Percentiles rank a stretch among this genome's conserved stretches.
phyloP scores from a whole-genome alignment of 2,113 vertebrate genomes.

The Emydura subglobosa region DNA sequence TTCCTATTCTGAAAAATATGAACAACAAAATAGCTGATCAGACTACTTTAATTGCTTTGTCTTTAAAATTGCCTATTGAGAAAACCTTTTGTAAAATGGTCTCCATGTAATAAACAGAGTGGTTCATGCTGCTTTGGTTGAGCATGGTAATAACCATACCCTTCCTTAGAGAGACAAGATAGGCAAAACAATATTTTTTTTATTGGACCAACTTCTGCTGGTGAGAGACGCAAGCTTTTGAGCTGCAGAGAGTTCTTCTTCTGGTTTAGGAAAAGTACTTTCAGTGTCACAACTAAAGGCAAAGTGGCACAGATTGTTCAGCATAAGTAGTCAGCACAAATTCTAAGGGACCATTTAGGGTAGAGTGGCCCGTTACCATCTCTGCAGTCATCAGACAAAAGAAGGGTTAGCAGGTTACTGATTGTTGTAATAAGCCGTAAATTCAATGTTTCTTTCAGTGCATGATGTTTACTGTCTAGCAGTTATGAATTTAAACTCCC shows the following conservation, averaged over 20 bases:
- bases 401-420: background rate
- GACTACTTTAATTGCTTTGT: background rate
- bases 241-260: background rate
- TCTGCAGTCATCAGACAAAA: background rate
- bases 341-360: background rate
- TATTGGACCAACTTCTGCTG: background rate
- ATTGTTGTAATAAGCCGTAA: background rate
- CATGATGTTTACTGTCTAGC: background rate
- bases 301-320: background rate
- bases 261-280: background rate
- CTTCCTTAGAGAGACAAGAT: background rate
- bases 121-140: background rate
- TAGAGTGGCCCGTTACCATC: background rate
- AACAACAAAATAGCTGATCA: background rate
- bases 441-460: background rate
- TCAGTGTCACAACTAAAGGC: background rate
- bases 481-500: background rate
- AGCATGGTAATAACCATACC: background rate
- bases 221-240: background rate
- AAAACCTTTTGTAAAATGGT: background rate
- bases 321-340: background rate
- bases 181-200: background rate
- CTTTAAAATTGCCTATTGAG: background rate
- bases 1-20: background rate
- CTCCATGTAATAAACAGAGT: background rate